Percentiles rank a stretch among this genome's conserved stretches.
phyloP scores from a whole-genome alignment of 1,140 invertebrate species.

The Drosophila asahinai region DNA sequence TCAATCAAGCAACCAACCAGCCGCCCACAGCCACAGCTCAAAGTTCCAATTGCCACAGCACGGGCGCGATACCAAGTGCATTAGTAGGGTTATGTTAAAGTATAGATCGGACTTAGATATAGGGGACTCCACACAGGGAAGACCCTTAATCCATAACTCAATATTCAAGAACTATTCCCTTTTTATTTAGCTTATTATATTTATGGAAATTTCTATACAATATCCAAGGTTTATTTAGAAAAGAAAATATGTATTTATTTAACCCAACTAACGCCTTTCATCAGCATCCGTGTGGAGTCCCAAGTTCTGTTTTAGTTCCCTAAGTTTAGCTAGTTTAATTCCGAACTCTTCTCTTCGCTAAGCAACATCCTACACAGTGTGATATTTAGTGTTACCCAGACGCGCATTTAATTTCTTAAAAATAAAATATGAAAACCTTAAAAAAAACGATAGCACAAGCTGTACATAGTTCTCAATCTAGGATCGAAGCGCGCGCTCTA shows the following conservation, averaged over 20 bases:
- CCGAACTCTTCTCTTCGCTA: constrained; percentile 64
- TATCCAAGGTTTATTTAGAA: not conserved
- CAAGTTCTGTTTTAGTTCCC: constrained; percentile 1
- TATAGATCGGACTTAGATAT: constrained; percentile 12
- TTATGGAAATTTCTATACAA: not conserved
- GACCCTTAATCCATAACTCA: not conserved
- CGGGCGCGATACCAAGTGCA: constrained; percentile 74
- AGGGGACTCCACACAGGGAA: not conserved
- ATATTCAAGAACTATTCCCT: not conserved
- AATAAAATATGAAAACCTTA: not conserved
- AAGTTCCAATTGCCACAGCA: constrained; percentile 64
- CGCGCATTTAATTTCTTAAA: constrained; percentile 53
- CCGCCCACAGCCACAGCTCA: constrained; percentile 32
- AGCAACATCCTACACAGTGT: constrained; percentile 85
- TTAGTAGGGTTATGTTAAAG: constrained; percentile 65
- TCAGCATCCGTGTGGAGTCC: not conserved
- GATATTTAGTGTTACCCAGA: constrained; percentile 83
- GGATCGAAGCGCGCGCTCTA: constrained; percentile 28
- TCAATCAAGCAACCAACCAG: constrained; percentile 36
- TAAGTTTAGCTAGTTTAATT: constrained; percentile 65
- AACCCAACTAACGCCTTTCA: not conserved
- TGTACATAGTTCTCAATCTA: constrained; percentile 65
- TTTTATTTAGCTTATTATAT: not conserved
- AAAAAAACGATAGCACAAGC: constrained; percentile 30
- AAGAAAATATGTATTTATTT: not conserved